Evolutionary conservation across 2,113 vertebrate species (phyloP), one percentile per base, ranked within the genome.

Genomic region (Megaceryle torquata): DNA sequence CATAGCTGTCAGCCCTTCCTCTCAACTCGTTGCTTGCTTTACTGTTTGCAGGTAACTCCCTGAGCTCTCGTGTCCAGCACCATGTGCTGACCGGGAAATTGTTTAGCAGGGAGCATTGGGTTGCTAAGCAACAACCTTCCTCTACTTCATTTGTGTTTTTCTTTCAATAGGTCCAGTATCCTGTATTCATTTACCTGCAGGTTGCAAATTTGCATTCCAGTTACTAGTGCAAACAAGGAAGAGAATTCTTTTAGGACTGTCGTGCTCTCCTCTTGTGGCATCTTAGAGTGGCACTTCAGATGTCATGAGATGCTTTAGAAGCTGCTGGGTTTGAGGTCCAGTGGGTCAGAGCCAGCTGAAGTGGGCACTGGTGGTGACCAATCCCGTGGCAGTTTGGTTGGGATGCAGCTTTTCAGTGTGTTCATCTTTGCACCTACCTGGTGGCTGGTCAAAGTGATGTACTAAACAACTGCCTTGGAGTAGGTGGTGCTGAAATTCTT

Each of bases 91-190:
- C 90, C 1, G 10, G 41, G 84, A 91, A 82, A 64, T 57, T 86
- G 71, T 67, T 82, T 50, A 71, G 61, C 86, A 65, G 0, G 3
- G 50, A 92, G 39, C 85, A 43, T 79, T 33, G 7, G 12, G 80
- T 96, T 95, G 63, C 59, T 95, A 78, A 68, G 90, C 82, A 78
- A 94, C 90, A 76, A 51, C 82, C 68, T 56, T 81, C 60, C 78
- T 82, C 72, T 54, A 41, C 56, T 94, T 83, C 57, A 61, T 77
- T 43, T 80, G 17, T 48, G 18, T 20, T 88, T 70, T 50, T 25
- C 33, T 75, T 82, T 67, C 44, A 56, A 15, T 46, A 78, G 41
- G 75, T 61, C 51, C 21, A 5, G 2, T 33, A 15, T 76, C 74
- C 35, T 57, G 26, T 39, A 13, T 43, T 88, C 21, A 16, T 64